Conservation (phyloP, 1,140 invertebrate genomes). For the Dreissena rostriformis region DNA sequence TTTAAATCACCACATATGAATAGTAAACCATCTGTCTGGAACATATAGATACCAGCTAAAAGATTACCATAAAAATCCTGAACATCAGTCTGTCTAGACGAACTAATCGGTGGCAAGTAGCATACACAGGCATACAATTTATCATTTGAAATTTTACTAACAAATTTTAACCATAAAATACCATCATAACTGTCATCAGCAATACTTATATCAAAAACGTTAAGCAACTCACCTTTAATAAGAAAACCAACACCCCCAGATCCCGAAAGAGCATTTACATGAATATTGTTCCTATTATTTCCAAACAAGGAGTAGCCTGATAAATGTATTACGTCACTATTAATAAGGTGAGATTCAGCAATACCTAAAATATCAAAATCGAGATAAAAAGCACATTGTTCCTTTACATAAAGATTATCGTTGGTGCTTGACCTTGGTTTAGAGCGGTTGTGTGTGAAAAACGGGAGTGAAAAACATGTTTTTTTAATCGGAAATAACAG, state of each 20-base stretch:
- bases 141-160: background rate
- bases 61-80: slow-evolving; percentile 53
- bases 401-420: slow-evolving; percentile 35
- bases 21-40: slow-evolving; percentile 48
- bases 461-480: no score
- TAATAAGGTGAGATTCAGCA: slow-evolving; percentile 46
- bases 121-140: slow-evolving; percentile 29
- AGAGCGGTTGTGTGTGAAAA: no score
- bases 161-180: slow-evolving; percentile 40
- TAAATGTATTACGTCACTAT: slow-evolving; percentile 21
- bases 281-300: slow-evolving; percentile 23
- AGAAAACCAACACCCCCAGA: slow-evolving; percentile 53
- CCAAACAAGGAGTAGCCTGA: slow-evolving; percentile 35
- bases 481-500: no score
- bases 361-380: slow-evolving; percentile 55
- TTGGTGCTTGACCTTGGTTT: no score
- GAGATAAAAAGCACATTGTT: slow-evolving; percentile 14
- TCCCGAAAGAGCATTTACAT: slow-evolving; percentile 28
- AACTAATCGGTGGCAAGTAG: slow-evolving; percentile 55
- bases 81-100: slow-evolving; percentile 8
- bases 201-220: slow-evolving; percentile 12
- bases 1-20: slow-evolving; percentile 60
- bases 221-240: slow-evolving; percentile 16
- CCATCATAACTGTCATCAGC: slow-evolving; percentile 36
- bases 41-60: slow-evolving; percentile 44